Evolutionary conservation across 1,140 invertebrate species (phyloP), one percentile per base, ranked within the genome.

Genomic region (Papilio polytes): DNA sequence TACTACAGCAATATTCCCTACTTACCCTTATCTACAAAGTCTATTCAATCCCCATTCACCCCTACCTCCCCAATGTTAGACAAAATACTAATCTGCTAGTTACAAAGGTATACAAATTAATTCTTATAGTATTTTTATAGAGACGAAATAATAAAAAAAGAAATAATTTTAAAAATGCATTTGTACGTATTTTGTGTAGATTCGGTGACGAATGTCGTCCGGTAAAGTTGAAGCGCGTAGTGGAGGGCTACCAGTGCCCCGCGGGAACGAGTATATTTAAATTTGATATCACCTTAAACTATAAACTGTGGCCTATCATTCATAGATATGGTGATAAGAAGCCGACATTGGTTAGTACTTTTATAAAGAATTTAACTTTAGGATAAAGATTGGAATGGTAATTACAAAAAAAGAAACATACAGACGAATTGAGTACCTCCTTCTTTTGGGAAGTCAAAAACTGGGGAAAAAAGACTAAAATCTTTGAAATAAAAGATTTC

Each of bases 201-300:
- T 96, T 98, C 86, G 96, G 96, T 78, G 97, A 98, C 78, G 96
- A 96, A 84, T 95, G 96, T 82, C 95, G 98, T 76, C 97, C 97
- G 31, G 97, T 98, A 0, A 96, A 96, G 89, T 91, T 98, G 2
- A 95, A 96, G 26, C 97, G 97, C 85, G 93, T 98, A 74, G 97
- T 98, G 0, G 90, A 97, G 82, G 97, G 97, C 2, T 98, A 97
- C 87, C 95, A 95, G 0, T 96, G 94, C 80, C 56, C 89, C 59
- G 87, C 92, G 85, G 81, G 93, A 84, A 84, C 96, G 91, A 86
- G 96, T 66, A 91, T 96, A 66, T 98, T 98, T 88, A 96, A 96
- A 83, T 98, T 98, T 94, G 97, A 98, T 88, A 95, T 98, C 76
- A 95, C 95, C 12, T 95, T 98, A 26, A 97, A 96, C 86, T 98